A percentile compares a stretch with the other conserved stretches of the same genome.
phyloP scores from a whole-genome alignment of 2,888 invertebrate genomes.

The Agrilus biguttatus region DNA sequence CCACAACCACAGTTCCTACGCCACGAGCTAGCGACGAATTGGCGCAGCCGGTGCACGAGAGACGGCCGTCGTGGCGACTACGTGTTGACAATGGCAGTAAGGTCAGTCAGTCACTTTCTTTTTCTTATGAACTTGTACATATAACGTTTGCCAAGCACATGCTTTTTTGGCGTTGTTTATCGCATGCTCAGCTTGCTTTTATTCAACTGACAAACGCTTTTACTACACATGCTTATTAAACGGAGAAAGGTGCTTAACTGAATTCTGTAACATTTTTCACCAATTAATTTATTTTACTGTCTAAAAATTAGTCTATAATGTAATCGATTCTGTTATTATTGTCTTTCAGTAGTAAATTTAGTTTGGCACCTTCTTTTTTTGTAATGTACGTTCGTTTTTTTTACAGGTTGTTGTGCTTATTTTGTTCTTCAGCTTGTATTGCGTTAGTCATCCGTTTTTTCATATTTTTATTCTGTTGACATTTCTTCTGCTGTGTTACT shows the following conservation, averaged over 20 bases:
- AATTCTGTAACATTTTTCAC: no score
- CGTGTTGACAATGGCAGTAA: constrained; percentile 77
- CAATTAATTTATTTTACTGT: no score
- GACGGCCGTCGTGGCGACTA: constrained; percentile 84
- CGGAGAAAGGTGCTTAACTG: no score
- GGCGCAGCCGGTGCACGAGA: constrained; percentile 41
- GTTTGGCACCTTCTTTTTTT: constrained; percentile 1
- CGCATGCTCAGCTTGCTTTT: background rate
- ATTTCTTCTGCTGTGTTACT: constrained; percentile 10
- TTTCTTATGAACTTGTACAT: background rate
- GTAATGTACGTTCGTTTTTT: constrained; percentile 7
- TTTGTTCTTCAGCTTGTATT: constrained; percentile 22
- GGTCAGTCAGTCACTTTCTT: constrained; percentile 38
- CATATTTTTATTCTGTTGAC: constrained; percentile 18
- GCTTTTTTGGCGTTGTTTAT: background rate
- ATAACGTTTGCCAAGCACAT: background rate
- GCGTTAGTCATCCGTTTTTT: constrained; percentile 20
- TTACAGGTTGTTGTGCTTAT: constrained; percentile 14
- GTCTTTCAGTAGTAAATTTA: no score
- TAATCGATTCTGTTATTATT: no score
- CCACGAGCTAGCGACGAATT: constrained; percentile 19
- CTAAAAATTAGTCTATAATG: no score
- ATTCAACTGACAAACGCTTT: background rate
- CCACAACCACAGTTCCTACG: constrained; percentile 36
- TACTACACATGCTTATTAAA: background rate